These are phyloP conservation scores for Microcebus tavaratra DNA, from an alignment of 2,113 vertebrate genomes.

Conservation along the genomic window DNA sequence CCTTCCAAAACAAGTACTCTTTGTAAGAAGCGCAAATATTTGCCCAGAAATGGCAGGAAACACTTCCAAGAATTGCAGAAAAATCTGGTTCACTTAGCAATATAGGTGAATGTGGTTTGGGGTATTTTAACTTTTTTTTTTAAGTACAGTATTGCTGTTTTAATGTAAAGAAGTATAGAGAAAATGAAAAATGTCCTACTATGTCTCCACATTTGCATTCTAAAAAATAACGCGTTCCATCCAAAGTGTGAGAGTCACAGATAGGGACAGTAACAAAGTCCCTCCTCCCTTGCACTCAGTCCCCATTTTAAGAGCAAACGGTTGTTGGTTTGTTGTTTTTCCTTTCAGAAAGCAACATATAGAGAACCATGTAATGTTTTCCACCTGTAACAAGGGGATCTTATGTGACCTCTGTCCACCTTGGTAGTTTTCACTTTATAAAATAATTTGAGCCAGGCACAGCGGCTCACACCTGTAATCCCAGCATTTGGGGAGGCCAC, in stretches of 20 bases:
- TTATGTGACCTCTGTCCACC: background rate
- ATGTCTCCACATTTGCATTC: background rate
- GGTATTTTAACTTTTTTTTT: background rate
- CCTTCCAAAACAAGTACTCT: background rate
- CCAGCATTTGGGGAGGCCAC: no score
- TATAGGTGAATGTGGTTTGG: background rate
- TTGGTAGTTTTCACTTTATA: background rate
- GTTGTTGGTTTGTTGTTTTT: background rate
- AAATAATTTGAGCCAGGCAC: background rate
- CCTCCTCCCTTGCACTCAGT: background rate
- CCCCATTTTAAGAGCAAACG: background rate
- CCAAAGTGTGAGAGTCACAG: background rate
- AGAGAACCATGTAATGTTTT: background rate
- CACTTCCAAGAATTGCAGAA: background rate
- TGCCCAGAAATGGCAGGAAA: slow-evolving; percentile 29
- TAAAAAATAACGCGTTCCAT: background rate
- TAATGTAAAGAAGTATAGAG: background rate
- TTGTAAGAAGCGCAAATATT: slow-evolving; percentile 27
- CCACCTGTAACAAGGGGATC: background rate
- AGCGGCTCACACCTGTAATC: no score
- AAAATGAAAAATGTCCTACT: background rate
- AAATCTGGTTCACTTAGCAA: background rate
- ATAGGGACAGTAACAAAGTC: background rate
- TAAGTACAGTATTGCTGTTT: background rate
- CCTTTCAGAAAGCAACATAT: background rate